Base-by-base conservation (phyloP, 2,888 invertebrate species). In the Tachina grossa region DNA sequence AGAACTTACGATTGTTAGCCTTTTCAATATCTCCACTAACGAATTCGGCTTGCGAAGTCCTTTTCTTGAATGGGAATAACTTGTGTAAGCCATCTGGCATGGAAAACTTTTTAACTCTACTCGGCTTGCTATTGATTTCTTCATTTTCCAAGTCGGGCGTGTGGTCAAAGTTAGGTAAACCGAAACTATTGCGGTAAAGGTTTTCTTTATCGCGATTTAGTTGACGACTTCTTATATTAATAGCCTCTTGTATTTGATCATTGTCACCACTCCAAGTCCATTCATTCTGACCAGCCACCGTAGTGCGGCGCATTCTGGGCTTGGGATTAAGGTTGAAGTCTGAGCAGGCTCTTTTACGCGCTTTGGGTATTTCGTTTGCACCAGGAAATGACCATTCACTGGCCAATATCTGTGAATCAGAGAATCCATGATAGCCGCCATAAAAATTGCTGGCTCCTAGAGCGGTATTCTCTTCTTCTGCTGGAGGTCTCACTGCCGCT, bases 371-470 rank as follows among this genome's bases (percentile, higher is more conserved):
- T 9, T 90, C 91, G 65, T 89, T 90, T 13, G 93, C 69, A 31
- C 89, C 89, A 93, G 90, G 89, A 85, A 92, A 90, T 11, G 92
- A 92, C 94, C 96, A 96, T 91, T 96, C 97, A 89, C 95, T 95
- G 2, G 96, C 95, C 82, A 97, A 92, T 77, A 97, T 96, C 87
- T 96, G 95, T 1, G 95, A 95, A 89, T 97, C 96, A 14, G 94
- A 94, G 91, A 97, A 96, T 69, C 96, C 94, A 88, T 96, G 94
- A 61, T 96, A 93, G 88, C 93, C 94, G 16, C 93, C 93, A 85
- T 93, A 91, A 8, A 91, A 87, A 8, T 88, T 88, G 3, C 87
- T 83, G 51, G 90, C 89, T 68, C 72, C 88, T 22, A 88, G 75
- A 13, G 89, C 86, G 11, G 87, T 84, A 10, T 92, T 92, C 59